Evolutionary conservation across 2,888 invertebrate species (phyloP).

Genomic region (Hartigia nigra): DNA sequence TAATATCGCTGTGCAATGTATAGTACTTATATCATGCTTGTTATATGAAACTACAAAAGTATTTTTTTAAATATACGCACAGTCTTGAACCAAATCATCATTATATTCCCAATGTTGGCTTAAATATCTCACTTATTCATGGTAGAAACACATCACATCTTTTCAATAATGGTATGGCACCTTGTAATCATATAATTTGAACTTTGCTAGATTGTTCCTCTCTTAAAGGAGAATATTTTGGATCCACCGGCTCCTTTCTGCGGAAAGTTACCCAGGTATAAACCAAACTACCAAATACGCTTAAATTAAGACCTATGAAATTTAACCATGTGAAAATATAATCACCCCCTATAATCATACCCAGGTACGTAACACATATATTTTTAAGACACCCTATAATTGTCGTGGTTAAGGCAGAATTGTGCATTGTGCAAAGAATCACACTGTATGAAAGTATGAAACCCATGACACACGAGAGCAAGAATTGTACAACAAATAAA

Average conservation of each 20-base stretch:
- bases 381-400: slow-evolving; percentile 99
- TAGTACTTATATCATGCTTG: neutral
- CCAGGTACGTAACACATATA: slow-evolving; percentile 95
- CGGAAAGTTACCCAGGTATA: slow-evolving; percentile 90
- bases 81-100: neutral
- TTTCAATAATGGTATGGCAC: neutral
- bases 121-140: neutral
- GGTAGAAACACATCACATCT: slow-evolving; percentile 9
- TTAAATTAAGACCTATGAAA: slow-evolving; percentile 96
- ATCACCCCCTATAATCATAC: slow-evolving; percentile 98
- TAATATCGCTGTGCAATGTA: neutral
- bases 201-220: slow-evolving; percentile 51
- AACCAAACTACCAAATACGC: slow-evolving; percentile 86
- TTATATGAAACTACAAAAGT: neutral
- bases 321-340: slow-evolving; percentile 95
- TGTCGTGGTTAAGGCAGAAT: slow-evolving; percentile 98
- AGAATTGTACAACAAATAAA: slow-evolving; percentile 83
- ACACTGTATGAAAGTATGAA: slow-evolving; percentile 95
- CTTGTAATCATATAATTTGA: slow-evolving; percentile 62
- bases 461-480: slow-evolving; percentile 95
- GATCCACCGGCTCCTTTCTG: slow-evolving; percentile 67
- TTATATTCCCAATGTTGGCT: neutral
- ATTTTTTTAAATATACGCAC: neutral
- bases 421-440: slow-evolving; percentile 94
- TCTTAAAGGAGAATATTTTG: slow-evolving; percentile 53